Evolutionary conservation across 2,888 invertebrate species (phyloP).

Genomic region (Theodoxus fluviatilis): DNA sequence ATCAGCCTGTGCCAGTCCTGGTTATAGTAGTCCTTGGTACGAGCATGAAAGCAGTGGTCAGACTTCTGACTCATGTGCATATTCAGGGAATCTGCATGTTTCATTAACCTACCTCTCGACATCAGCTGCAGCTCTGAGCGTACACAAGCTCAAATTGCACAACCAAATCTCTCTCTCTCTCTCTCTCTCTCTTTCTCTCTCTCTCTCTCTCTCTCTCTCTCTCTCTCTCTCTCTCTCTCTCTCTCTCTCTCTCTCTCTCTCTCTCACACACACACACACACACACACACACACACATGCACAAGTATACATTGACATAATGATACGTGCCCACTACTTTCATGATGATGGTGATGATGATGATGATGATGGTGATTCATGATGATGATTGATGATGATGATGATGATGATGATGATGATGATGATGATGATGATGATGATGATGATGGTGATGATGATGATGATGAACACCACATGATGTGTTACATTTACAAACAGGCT

Average conservation of each 20-base stretch:
- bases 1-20: no score
- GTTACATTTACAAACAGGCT: no score
- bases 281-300: conserved; percentile 4
- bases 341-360: neutral
- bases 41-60: no score
- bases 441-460: neutral
- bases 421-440: neutral
- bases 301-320: neutral
- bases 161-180: neutral
- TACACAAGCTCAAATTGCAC: no score
- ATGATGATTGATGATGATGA: neutral
- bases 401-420: neutral
- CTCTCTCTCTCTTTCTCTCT: neutral
- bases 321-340: neutral
- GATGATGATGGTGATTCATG: neutral
- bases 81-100: no score
- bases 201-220: conserved; percentile 16
- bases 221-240: neutral
- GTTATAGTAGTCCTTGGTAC: no score
- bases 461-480: no score
- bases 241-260: neutral
- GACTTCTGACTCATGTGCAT: no score
- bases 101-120: no score
- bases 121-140: no score
- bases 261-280: conserved; percentile 17